phyloP scores from a whole-genome alignment of 2,113 vertebrate species.

The Dasypus novemcinctus region DNA sequence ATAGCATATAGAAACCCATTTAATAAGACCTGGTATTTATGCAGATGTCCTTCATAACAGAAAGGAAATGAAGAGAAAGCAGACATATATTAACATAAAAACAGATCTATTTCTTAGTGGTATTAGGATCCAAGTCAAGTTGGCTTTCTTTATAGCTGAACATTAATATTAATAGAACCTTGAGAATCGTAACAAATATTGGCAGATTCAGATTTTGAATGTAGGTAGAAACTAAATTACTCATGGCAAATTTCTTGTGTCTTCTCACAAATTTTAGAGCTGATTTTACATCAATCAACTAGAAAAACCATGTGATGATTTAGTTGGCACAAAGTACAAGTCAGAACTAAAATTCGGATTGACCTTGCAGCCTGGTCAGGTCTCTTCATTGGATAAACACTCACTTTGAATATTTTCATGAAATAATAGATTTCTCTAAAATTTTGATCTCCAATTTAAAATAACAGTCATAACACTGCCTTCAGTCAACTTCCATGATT shows the following conservation, averaged over 20 bases:
- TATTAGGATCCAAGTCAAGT: background rate
- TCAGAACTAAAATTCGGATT: constrained; percentile 50
- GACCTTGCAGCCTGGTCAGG: constrained; percentile 4
- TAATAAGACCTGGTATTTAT: background rate
- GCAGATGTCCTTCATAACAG: background rate
- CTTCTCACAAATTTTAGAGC: constrained; percentile 35
- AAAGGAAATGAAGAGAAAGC: constrained; percentile 34
- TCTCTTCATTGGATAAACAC: constrained; percentile 37
- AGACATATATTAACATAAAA: background rate
- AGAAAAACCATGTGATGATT: constrained; percentile 26
- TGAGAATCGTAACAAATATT: constrained; percentile 57
- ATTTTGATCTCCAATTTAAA: constrained; percentile 41
- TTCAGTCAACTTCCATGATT: constrained; percentile 21
- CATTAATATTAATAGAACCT: constrained; percentile 62
- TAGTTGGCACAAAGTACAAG: constrained; percentile 1
- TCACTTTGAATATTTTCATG: constrained; percentile 45
- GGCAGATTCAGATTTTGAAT: constrained; percentile 31
- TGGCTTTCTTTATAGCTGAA: constrained; percentile 37
- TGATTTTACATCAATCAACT: constrained; percentile 50
- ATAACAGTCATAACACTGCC: constrained; percentile 28
- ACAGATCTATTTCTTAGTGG: background rate
- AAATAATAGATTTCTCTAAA: constrained; percentile 40
- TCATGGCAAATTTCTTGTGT: constrained; percentile 39
- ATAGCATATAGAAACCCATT: background rate
- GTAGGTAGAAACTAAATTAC: constrained; percentile 47